Percentiles rank a stretch among this genome's conserved stretches.
Evolutionary conservation across 2,113 vertebrate species (phyloP).

Genomic region (Dipodomys ordii): DNA sequence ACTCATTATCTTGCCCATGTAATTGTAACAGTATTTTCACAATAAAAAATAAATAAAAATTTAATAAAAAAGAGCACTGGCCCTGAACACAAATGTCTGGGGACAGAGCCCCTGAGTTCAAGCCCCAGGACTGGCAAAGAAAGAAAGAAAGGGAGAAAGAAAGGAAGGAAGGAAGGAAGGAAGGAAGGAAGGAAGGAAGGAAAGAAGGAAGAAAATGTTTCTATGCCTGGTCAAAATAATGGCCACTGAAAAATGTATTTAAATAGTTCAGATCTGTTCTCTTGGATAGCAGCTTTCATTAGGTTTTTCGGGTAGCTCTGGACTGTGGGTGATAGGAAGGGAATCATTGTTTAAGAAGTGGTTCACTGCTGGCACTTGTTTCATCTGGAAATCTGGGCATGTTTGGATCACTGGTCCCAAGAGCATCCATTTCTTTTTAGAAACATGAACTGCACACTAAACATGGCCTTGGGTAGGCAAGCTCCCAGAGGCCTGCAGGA

Average conservation of each 20-base stretch:
- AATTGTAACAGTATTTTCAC: too few species aligned
- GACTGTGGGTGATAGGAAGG: conserved; percentile 15
- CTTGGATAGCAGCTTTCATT: conserved; percentile 42
- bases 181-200: too few species aligned
- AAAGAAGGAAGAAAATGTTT: neutral
- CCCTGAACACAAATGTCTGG: too few species aligned
- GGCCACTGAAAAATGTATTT: conserved; percentile 49
- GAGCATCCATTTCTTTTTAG: conserved; percentile 62
- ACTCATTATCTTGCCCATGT: too few species aligned
- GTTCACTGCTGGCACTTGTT: conserved; percentile 7
- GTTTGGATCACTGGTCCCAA: conserved; percentile 69
- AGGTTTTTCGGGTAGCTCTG: conserved; percentile 59
- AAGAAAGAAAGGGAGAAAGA: too few species aligned
- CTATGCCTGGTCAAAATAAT: conserved; percentile 24
- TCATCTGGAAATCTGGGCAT: conserved; percentile 48
- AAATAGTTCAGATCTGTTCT: conserved; percentile 8
- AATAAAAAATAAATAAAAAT: too few species aligned
- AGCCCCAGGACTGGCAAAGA: too few species aligned
- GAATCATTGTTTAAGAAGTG: conserved; percentile 62
- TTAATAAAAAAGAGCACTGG: too few species aligned
- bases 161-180: too few species aligned
- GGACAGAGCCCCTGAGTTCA: too few species aligned
- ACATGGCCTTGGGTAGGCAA: conserved; percentile 70
- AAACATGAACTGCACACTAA: conserved; percentile 62
- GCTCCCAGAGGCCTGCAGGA: conserved; percentile 40